Conservation (phyloP, 2,888 invertebrate species). For the Amphipyra tragopoginis region DNA sequence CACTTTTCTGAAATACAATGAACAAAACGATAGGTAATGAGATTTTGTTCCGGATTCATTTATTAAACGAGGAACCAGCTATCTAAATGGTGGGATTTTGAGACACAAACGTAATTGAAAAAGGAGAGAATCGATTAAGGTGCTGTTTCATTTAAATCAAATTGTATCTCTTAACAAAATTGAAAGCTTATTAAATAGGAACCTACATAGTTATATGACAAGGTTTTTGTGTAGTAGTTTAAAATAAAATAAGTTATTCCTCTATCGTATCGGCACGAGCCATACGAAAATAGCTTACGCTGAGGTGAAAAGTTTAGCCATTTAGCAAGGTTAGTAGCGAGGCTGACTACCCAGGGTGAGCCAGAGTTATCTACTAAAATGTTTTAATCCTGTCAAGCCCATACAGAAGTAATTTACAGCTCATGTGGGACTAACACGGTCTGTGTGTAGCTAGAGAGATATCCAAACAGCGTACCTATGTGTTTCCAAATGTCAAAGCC, state of each 20-base stretch:
- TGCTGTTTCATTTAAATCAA: neutral
- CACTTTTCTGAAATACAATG: too few relatives aligned
- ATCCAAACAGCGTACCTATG: constrained; percentile 68
- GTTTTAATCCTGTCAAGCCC: constrained; percentile 55
- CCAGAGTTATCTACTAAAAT: constrained; percentile 5
- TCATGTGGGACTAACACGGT: constrained; percentile 59
- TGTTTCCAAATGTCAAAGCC: constrained; percentile 84
- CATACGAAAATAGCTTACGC: too few relatives aligned
- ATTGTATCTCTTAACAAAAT: neutral
- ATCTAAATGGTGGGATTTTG: neutral
- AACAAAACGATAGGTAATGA: too few relatives aligned
- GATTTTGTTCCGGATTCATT: too few relatives aligned
- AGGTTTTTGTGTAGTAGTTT: too few relatives aligned
- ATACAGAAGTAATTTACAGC: constrained; percentile 61
- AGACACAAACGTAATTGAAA: neutral
- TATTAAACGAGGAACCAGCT: too few relatives aligned
- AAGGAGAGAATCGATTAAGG: neutral
- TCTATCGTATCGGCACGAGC: too few relatives aligned
- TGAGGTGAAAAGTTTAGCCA: too few relatives aligned
- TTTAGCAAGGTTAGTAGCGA: too few relatives aligned
- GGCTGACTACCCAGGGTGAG: too few relatives aligned
- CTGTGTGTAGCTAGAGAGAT: constrained; percentile 63
- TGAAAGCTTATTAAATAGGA: too few relatives aligned
- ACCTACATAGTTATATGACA: neutral
- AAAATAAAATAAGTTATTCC: too few relatives aligned